Base-by-base conservation (phyloP, 2,797 vertebrate species). In the Trachurus trachurus region DNA sequence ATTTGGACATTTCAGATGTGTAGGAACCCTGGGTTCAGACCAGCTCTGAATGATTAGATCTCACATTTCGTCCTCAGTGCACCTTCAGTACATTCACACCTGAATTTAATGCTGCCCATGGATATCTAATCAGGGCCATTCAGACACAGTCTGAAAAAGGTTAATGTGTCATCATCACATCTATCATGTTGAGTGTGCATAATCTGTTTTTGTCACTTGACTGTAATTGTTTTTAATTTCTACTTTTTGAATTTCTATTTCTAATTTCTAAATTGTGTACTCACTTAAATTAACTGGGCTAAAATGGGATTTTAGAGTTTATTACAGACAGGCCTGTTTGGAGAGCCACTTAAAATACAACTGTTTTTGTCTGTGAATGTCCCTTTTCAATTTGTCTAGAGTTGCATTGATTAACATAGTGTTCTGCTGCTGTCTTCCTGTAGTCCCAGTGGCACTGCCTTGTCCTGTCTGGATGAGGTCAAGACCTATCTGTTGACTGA, bases 381-480 rank as follows among this genome's bases (percentile, higher is more conserved):
- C 61, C 16, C 0, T 57, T 53, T 64, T 42, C 1, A 19, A 4
- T 74, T 72, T 16, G 5, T 11, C 22, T 58, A 70, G 22, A 44
- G n/a, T 71, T 37, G 34, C 34, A 63, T 64, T 2, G 16, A 64
- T 17, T 64, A 12, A 64, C 0, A 50, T 56, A 54, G 16, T 6
- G 16, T 64, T 8, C 78, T 9, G 6, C 11, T 60, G 1, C 68
- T 29, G 67, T 72, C 19, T 71, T 39, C 34, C 58, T 76, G 29
- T 89, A 99, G 98, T 96, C 98, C 98, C 91, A 99, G 96, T 94
- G 97, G 97, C 92, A 97, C 96, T 92, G 94, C 96, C 90, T 96
- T 99, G 82, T 97, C 96, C 91, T 98, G 97, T 94, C 94, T 99
- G 96, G 98, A 99, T 62, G 97, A 99, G 95, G 98, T 98, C 92